A percentile compares a stretch with the other conserved stretches of the same genome.
These are phyloP conservation scores for Ectemnius lituratus DNA, from an alignment of 2,888 invertebrate genomes.

Conservation along the genomic window DNA sequence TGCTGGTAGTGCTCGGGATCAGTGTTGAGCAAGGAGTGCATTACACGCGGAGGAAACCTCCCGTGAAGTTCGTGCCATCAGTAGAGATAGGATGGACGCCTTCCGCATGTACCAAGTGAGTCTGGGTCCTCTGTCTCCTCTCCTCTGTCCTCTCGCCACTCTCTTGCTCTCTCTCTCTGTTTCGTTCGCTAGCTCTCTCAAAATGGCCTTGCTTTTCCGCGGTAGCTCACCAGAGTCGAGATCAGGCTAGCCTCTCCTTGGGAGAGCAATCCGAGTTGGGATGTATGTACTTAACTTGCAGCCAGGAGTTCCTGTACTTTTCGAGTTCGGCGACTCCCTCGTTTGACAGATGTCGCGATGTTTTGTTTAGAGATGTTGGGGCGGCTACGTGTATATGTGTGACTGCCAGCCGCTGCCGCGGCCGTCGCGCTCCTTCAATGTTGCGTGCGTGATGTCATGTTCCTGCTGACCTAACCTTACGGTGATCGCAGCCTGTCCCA, in stretches of 20 bases:
- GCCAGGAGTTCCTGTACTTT: background rate
- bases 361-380: constrained; percentile 48
- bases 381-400: constrained; percentile 23
- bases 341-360: constrained; percentile 52
- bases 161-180: background rate
- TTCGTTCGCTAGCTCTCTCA: constrained; percentile 47
- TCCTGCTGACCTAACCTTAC: constrained; percentile 70
- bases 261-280: background rate
- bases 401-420: constrained; percentile 16
- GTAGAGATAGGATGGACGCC: constrained; percentile 71
- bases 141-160: background rate
- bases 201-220: constrained; percentile 68
- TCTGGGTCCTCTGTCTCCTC: constrained; percentile 36
- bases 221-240: background rate
- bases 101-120: constrained; percentile 77
- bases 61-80: constrained; percentile 15
- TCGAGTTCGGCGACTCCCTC: constrained; percentile 15
- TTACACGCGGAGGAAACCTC: constrained; percentile 9
- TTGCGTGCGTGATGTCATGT: constrained; percentile 70
- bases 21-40: background rate
- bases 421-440: constrained; percentile 19
- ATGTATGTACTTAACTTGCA: too few relatives aligned
- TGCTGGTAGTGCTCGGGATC: background rate
- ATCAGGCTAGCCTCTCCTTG: background rate
- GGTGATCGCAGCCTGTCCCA: constrained; percentile 55